A percentile compares a stretch with the other conserved stretches of the same genome.
Evolutionary conservation across 2,113 vertebrate genomes (phyloP).

Genomic region (Stegostoma tigrinum): DNA sequence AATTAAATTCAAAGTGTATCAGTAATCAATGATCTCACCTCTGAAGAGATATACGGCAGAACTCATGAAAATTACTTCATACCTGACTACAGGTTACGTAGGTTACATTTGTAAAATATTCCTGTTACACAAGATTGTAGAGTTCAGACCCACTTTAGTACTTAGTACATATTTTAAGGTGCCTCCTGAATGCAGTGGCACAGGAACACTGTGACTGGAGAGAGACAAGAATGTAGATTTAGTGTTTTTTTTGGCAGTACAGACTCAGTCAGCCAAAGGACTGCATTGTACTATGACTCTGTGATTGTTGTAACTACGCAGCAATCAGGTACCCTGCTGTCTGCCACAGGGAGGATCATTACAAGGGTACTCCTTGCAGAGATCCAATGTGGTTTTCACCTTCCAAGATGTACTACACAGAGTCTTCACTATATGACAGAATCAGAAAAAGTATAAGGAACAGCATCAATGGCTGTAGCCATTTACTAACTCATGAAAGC

Average conservation of each 20-base stretch:
- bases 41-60: neutral
- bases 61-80: neutral
- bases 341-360: neutral
- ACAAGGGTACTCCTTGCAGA: neutral
- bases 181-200: neutral
- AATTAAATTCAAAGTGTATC: neutral
- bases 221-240: neutral
- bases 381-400: neutral
- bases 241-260: too few relatives aligned
- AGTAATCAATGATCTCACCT: neutral
- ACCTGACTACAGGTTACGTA: neutral
- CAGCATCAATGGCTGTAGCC: neutral
- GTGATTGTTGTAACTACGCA: neutral
- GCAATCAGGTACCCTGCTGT: neutral
- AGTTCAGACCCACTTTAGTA: neutral
- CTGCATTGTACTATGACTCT: neutral
- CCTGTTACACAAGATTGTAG: neutral
- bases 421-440: neutral
- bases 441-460: neutral
- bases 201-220: neutral
- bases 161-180: neutral
- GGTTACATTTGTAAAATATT: neutral
- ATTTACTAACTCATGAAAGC: too few relatives aligned
- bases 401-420: too few relatives aligned
- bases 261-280: too few relatives aligned